phyloP scores from a whole-genome alignment of 2,113 vertebrate species.

The Salvelinus alpinus region DNA sequence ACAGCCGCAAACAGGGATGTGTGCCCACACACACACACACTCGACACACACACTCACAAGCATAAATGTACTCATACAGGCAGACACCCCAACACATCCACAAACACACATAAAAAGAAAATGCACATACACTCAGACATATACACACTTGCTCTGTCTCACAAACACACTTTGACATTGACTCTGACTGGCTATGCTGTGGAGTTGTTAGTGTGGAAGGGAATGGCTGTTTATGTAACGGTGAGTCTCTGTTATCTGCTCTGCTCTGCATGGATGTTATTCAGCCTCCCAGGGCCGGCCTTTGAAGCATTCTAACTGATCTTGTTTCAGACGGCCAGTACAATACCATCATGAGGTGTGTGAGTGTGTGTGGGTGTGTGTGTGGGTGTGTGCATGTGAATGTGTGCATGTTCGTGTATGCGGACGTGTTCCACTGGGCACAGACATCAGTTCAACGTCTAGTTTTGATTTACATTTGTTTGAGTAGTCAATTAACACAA shows the following conservation, averaged over 20 bases:
- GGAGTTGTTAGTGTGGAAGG: conserved; percentile 24
- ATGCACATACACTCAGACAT: background rate
- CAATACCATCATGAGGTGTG: background rate
- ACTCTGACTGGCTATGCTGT: conserved; percentile 36
- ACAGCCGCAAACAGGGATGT: conserved; percentile 60
- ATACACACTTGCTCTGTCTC: background rate
- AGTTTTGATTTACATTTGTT: too few relatives aligned
- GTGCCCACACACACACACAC: background rate
- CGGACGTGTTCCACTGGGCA: too few relatives aligned
- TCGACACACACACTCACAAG: background rate
- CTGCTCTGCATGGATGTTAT: conserved; percentile 22
- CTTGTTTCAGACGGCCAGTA: conserved; percentile 1
- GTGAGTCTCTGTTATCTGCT: conserved; percentile 15
- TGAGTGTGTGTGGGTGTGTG: background rate
- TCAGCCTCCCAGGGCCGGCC: background rate
- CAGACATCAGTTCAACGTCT: too few relatives aligned
- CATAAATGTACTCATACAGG: background rate
- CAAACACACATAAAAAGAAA: background rate
- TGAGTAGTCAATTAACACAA: too few relatives aligned
- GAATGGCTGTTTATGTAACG: conserved; percentile 40
- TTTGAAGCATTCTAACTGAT: conserved; percentile 5
- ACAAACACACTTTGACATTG: conserved; percentile 29
- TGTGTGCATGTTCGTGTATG: background rate
- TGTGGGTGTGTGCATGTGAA: background rate
- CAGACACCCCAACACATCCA: background rate